These are phyloP conservation scores for Hydropsyche betteni DNA, from an alignment of 2,888 invertebrate genomes.

Conservation along the genomic window DNA sequence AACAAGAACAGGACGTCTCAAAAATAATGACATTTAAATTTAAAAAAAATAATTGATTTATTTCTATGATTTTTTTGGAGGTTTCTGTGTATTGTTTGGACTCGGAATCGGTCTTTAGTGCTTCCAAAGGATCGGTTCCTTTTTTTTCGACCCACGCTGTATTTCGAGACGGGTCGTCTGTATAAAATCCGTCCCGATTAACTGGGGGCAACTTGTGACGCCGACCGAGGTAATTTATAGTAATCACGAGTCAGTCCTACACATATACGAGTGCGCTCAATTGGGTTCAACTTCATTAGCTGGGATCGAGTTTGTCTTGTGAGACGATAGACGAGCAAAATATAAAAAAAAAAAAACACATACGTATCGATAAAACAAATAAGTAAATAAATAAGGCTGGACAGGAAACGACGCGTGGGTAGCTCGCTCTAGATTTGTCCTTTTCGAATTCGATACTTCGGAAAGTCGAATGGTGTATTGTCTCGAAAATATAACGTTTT, in stretches of 20 bases:
- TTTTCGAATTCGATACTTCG: too few species aligned
- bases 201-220: conserved; percentile 33
- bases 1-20: background rate
- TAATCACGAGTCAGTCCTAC: conserved; percentile 49
- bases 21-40: too few species aligned
- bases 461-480: too few species aligned
- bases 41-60: too few species aligned
- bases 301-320: conserved; percentile 11
- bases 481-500: too few species aligned
- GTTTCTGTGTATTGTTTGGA: too few species aligned
- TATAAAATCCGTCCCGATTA: conserved; percentile 10
- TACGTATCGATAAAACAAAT: background rate
- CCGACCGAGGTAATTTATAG: conserved; percentile 47
- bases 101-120: background rate
- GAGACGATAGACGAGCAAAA: background rate
- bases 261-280: conserved; percentile 47
- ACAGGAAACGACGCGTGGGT: conserved; percentile 1
- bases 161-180: background rate
- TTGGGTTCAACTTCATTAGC: conserved; percentile 51
- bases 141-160: background rate
- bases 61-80: background rate
- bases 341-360: background rate
- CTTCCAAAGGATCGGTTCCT: background rate
- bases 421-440: background rate
- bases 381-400: conserved; percentile 4